Evolutionary conservation across 2,113 vertebrate genomes (phyloP).

Genomic region (Coturnix japonica): DNA sequence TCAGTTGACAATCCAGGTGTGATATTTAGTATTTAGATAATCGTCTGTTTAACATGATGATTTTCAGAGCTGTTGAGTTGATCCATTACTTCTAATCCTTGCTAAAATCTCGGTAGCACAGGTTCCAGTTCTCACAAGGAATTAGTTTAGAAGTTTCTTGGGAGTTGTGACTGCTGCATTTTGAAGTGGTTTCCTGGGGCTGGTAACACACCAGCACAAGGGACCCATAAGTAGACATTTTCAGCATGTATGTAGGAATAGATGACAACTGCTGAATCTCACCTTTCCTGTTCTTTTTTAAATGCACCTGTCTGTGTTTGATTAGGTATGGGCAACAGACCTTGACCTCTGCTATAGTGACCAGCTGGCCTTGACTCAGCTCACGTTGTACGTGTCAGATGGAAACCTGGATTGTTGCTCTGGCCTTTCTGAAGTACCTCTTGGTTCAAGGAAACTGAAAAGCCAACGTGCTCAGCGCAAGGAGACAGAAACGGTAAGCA

Average conservation of each 20-base stretch:
- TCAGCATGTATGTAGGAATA: not conserved
- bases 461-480: not conserved
- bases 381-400: slow-evolving; percentile 84
- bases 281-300: not conserved
- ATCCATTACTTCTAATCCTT: not conserved
- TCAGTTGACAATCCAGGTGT: not conserved
- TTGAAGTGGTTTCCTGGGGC: not conserved
- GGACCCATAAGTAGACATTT: not conserved
- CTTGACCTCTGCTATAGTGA: slow-evolving; percentile 90
- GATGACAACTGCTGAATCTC: not conserved
- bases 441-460: slow-evolving; percentile 21
- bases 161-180: not conserved
- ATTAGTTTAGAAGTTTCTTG: not conserved
- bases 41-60: not conserved
- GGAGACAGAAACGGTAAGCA: slow-evolving; percentile 38
- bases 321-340: slow-evolving; percentile 91
- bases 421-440: slow-evolving; percentile 74
- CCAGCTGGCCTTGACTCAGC: slow-evolving; percentile 90
- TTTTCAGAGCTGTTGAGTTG: not conserved
- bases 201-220: not conserved
- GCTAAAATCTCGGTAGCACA: not conserved
- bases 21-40: not conserved
- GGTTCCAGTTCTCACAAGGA: not conserved
- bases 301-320: not conserved
- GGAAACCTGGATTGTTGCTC: slow-evolving; percentile 82